Evolutionary conservation across 2,797 vertebrate genomes (phyloP), one percentile per base, ranked within the genome.

Genomic region (Loriculus beryllinus): DNA sequence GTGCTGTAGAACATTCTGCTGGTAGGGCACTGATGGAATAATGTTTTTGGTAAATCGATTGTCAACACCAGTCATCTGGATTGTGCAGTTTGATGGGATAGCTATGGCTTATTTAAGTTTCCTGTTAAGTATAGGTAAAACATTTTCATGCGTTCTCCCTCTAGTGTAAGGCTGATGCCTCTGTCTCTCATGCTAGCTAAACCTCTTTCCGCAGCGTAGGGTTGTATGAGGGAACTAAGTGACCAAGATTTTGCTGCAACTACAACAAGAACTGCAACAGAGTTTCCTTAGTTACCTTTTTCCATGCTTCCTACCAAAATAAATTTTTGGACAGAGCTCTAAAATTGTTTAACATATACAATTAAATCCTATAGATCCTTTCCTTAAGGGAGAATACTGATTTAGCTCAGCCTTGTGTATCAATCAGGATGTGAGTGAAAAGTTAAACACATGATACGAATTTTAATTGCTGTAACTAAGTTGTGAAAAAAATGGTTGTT

Each of bases 401-500:
- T 92, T 79, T 81, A 12, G 6, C 23, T 82, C 31, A 64, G 40
- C 26, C 16, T n/a, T 65, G 45, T 4, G 7, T 69, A 12, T 60
- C 7, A 6, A 12, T 70, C 35, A 76, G 62, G 21, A 54, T 54
- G 19, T 72, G 21, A 93, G 39, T 40, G 26, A 65, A 64, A 68
- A 75, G 57, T 81, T 62, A 82, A 91, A 91, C 80, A 81, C 92
- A 90, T 92, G 87, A 28, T 74, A 91, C 91, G 93, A 71, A 96
- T 94, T 92, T 93, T 95, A 94, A 94, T 92, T 88, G 64, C 43
- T 85, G 74, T 88, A 91, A 91, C 48, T 21, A 82, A 76, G 64
- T 64, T 11, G 69, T 8, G 25, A 12, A 28, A 72, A 57, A 42
- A 42, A 14, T 10, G 2, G 2, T 72, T 62, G 22, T 62, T 2